Conservation (phyloP, 1,140 invertebrate species). For the Tigriopus japonicus region DNA sequence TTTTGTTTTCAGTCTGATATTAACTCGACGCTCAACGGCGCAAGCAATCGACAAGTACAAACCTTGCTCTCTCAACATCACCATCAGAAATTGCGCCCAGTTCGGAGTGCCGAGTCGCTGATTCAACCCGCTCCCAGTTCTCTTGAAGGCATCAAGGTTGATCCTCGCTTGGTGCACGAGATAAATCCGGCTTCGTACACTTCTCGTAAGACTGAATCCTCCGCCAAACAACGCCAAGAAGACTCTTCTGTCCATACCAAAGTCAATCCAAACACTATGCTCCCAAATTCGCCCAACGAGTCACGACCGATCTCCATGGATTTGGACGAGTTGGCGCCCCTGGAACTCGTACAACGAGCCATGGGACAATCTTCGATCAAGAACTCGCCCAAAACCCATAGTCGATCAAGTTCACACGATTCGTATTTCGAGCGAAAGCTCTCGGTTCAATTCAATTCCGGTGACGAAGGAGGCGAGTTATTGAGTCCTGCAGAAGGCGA, state of each 20-base stretch:
- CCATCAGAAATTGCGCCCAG: conserved; percentile 27
- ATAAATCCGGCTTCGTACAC: too few species aligned
- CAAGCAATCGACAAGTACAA: too few species aligned
- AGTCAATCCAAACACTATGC: too few species aligned
- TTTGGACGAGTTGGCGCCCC: conserved; percentile 10
- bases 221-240: too few species aligned
- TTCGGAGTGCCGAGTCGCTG: conserved; percentile 44
- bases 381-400: conserved; percentile 20
- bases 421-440: conserved; percentile 58
- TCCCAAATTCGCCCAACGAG: background rate
- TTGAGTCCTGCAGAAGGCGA: background rate
- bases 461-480: background rate
- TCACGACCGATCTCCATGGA: conserved; percentile 16
- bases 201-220: too few species aligned
- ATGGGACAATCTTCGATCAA: background rate
- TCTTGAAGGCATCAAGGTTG: background rate
- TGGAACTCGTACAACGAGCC: conserved; percentile 11
- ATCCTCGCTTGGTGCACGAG: background rate
- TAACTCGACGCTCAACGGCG: too few species aligned
- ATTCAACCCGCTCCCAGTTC: too few species aligned
- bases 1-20: background rate
- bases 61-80: too few species aligned
- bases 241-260: too few species aligned
- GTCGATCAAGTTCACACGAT: conserved; percentile 63
- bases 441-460: background rate